Base-by-base conservation (phyloP, 2,113 vertebrate species). In the Argyrosomus japonicus region DNA sequence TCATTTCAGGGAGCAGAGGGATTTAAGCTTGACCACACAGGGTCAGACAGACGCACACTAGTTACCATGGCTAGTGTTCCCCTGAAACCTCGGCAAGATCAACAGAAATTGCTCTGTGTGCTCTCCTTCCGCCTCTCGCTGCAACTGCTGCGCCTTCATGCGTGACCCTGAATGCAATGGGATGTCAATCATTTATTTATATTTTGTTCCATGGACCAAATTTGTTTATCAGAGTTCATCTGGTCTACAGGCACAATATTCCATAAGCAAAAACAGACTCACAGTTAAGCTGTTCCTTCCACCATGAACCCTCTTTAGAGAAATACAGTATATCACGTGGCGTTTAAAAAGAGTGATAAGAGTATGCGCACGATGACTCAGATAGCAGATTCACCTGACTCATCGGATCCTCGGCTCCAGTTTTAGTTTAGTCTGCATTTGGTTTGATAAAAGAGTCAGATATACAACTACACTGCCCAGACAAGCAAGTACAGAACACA, bases 361-460 rank as follows among this genome's bases (percentile, higher is more conserved):
- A 67, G 1, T 45, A 13, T 79, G 21, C 43, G 29, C 11, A 3
- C 45, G 47, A 47, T 75, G 70, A 72, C 19, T 76, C 47, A 62
- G 45, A 73, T 13, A 21, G 1, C 13, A n/a, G 15, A 32, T 50
- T 62, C 4, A 48, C 21, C 58, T 76, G 40, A 75, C 18, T 81
- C 70, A 73, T 60, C n/a, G 29, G 58, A 23, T 25, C 63, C 3
- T 23, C 10, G 0, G 51, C 32, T 67, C 68, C 68, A 69, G 6
- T 53, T 77, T 85, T 23, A 25, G 51, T 17, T 62, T 5, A 50
- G 58, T 57, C 32, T 29, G 15, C 1, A 1, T 25, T 47, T 62
- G 15, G 43, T 23, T n/a, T 68, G 75, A 69, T 70, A n/a, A 53
- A 61, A 60, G 69, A 67, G 3, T 82, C 53, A 27, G n/a, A 67